Evolutionary conservation across 2,797 vertebrate species (phyloP), one percentile per base, ranked within the genome.

Genomic region (Kryptopterus vitreolus): DNA sequence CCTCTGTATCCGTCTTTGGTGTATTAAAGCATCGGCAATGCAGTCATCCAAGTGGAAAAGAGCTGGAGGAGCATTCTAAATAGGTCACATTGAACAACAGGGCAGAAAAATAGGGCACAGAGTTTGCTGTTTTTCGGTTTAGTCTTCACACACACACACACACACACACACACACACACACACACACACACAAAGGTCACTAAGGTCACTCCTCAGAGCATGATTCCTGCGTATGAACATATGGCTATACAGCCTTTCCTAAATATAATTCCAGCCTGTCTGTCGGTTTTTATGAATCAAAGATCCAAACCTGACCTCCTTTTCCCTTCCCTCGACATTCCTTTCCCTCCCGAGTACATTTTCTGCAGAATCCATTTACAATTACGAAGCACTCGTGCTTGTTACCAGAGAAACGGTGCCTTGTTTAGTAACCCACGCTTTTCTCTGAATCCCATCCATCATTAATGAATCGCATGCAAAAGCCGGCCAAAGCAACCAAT

Each of bases 401-500:
- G 76, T 77, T 73, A 65, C 75, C 59, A 78, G 50, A 72, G 68
- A 29, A 73, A 82, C 76, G 12, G 59, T 61, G 43, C 52, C 68
- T 52, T 31, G 78, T 73, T 57, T 77, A 62, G 63, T 73, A 80
- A 83, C 78, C 73, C 61, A 68, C 3, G 61, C 46, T 31, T 61
- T 57, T 5, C 33, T n/a, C 75, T 6, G 22, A 52, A 77, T 65
- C 24, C 29, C 18, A 55, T 50, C 61, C 59, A 80, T 38, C 84
- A 81, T 86, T 84, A 86, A 88, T 72, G 79, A 82, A 87, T 20
- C 48, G 26, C 6, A 53, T 22, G 8, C 48, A 71, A 38, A 3
- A 33, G 29, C 29, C 7, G 29, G 6, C 48, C 48, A 33, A n/a
- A 33, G 22, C 20, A 22, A 71, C 26, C 3, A 12, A 52, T 2